phyloP scores from a whole-genome alignment of 2,888 invertebrate genomes.

The Pandemis cinnamomeana region DNA sequence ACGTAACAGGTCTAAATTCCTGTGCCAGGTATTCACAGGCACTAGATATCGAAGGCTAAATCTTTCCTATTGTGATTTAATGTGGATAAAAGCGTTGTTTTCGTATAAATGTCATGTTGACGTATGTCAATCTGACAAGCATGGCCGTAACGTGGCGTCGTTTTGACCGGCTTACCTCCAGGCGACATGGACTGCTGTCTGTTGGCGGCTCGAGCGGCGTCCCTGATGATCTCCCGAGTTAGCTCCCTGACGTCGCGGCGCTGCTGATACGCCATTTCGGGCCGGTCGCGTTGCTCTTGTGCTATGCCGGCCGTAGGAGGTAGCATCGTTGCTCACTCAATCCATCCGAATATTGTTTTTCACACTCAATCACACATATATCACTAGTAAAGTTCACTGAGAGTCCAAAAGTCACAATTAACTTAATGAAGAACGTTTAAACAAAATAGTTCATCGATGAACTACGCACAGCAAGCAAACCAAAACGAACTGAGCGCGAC shows the following conservation, averaged over 20 bases:
- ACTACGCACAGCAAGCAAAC: slow-evolving; percentile 69
- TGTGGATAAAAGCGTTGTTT: slow-evolving; percentile 72
- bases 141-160: slow-evolving; percentile 85
- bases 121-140: slow-evolving; percentile 84
- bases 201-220: slow-evolving; percentile 73
- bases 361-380: slow-evolving; percentile 58
- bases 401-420: slow-evolving; percentile 46
- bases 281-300: slow-evolving; percentile 78
- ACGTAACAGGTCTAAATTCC: slow-evolving; percentile 75
- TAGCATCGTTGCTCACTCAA: slow-evolving; percentile 77
- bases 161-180: slow-evolving; percentile 76
- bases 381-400: slow-evolving; percentile 52
- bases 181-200: slow-evolving; percentile 78
- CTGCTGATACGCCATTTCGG: slow-evolving; percentile 81
- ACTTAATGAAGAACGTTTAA: slow-evolving; percentile 50
- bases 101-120: slow-evolving; percentile 83
- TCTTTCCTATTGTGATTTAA: slow-evolving; percentile 57
- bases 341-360: slow-evolving; percentile 69
- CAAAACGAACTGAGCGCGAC: slow-evolving; percentile 71
- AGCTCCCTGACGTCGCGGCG: slow-evolving; percentile 78
- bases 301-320: slow-evolving; percentile 81
- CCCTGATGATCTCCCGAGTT: slow-evolving; percentile 78
- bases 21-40: slow-evolving; percentile 47
- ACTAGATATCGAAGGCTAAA: slow-evolving; percentile 45
- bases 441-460: slow-evolving; percentile 63